Evolutionary conservation across 2,113 vertebrate genomes (phyloP).

Genomic region (Elephas maximus): DNA sequence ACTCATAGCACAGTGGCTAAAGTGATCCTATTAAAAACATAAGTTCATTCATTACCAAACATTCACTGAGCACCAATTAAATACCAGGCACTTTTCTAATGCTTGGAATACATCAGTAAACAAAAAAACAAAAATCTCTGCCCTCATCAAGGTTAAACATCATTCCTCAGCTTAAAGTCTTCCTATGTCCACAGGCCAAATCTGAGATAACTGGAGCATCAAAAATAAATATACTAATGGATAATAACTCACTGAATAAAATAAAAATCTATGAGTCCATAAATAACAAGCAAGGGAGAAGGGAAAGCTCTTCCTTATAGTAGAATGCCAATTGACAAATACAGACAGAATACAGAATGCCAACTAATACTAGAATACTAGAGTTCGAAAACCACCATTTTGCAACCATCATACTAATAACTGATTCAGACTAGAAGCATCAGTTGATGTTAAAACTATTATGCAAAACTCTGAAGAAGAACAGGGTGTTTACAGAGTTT

Average conservation of each 20-base stretch:
- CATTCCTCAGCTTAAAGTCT: neutral
- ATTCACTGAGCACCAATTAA: conserved; percentile 10
- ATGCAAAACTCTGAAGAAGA: conserved; percentile 31
- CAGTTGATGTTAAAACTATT: conserved; percentile 29
- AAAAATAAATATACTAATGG: conserved; percentile 17
- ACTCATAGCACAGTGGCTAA: neutral
- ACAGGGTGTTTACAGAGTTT: neutral
- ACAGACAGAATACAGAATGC: neutral
- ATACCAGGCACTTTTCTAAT: neutral
- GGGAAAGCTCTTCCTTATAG: conserved; percentile 16
- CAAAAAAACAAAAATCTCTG: conserved; percentile 3
- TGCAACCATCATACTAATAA: neutral
- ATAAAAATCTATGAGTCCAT: conserved; percentile 35
- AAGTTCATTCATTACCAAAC: conserved; percentile 30
- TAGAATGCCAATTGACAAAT: neutral
- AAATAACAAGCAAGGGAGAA: conserved; percentile 16
- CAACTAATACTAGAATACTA: neutral
- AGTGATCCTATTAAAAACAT: neutral
- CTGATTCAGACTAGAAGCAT: conserved; percentile 35
- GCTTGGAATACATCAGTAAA: neutral
- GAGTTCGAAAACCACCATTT: conserved; percentile 48
- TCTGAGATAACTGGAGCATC: neutral
- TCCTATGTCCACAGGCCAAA: neutral
- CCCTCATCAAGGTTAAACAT: neutral
- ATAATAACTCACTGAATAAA: conserved; percentile 6